Base-by-base conservation (phyloP, 2,888 invertebrate genomes). In the Toxonevra muliebris region DNA sequence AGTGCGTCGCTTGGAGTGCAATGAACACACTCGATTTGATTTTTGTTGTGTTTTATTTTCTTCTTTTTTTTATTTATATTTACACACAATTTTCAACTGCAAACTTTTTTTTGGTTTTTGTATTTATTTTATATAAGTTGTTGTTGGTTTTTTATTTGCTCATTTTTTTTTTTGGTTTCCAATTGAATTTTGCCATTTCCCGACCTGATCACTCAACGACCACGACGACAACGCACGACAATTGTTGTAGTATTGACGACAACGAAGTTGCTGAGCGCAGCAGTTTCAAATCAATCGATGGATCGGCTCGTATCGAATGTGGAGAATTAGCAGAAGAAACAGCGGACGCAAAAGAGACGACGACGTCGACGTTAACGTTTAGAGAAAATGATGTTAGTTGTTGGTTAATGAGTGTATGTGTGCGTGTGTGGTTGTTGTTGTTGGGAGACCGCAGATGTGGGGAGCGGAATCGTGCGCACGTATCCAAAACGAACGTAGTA, bases 71-170 rank as follows among this genome's bases (percentile, higher is more conserved):
- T 13, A 57, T 53, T 64, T 52, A 65, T 20, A 66, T 59, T 59
- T 43, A 55, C 15, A 19, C 42, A 17, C 41, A 61, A n/a, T 58
- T 63, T 15, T 64, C 59, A 69, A 54, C 64, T 61, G 66, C 54
- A 55, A 43, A 52, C 52, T 62, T 55, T 52, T 20, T 13, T 65
- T 67, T 45, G 48, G 55, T 45, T 12, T 59, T 48, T 30, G n/a
- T 2, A 43, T 65, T 50, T 63, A 19, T 59, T 55, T 64, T 55
- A 50, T 45, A 43, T n/a, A 43, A n/a, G n/a, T 48, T 30, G 20
- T 19, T 50, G 59, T 20, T 59, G 58, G 12, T 40, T 66, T 57
- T 63, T 43, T 41, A 10, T 61, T 54, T 50, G 45, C 43, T 4
- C 13, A n/a, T 59, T 41, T 11, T 40, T 19, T 55, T 54, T 42